A percentile compares a stretch with the other conserved stretches of the same genome.
Evolutionary conservation across 37 sponge, comb jelly and placozoan genomes (phyloP).

Genomic region (Eunapius fragilis): DNA sequence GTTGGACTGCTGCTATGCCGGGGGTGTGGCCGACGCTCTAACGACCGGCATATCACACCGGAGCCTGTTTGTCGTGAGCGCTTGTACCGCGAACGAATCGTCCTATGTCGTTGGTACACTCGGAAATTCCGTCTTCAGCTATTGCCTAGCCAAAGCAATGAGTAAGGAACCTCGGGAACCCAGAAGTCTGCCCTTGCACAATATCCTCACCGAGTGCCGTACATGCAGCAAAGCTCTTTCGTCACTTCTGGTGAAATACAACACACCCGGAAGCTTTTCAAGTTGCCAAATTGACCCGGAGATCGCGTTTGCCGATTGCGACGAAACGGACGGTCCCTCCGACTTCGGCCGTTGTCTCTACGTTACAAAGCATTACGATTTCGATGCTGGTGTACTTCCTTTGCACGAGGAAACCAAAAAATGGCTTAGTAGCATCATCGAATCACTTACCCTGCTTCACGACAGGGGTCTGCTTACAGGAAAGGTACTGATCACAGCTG

Average conservation of each 20-base stretch:
- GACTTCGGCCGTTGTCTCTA: background rate
- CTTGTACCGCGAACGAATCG: constrained; percentile 45
- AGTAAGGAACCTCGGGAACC: background rate
- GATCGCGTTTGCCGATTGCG: background rate
- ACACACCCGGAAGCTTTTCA: background rate
- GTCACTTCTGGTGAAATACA: constrained; percentile 1
- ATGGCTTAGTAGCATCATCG: background rate
- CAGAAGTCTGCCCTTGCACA: background rate
- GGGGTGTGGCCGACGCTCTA: constrained; percentile 32
- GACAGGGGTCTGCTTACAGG: background rate
- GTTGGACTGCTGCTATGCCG: constrained; percentile 72
- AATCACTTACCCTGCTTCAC: background rate
- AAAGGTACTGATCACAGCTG: background rate
- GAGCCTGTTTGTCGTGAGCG: constrained; percentile 52
- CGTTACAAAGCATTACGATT: background rate
- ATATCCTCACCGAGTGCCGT: background rate
- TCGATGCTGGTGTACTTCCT: no score
- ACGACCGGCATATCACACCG: background rate
- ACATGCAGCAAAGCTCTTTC: constrained; percentile 13
- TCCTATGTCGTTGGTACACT: constrained; percentile 1
- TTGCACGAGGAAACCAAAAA: constrained; percentile 1
- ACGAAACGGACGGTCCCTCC: background rate
- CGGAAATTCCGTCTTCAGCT: constrained; percentile 23
- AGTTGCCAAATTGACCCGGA: background rate
- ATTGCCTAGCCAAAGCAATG: constrained; percentile 13